Evolutionary conservation across 1,140 invertebrate species (phyloP).

Genomic region (Drosophila neocordata): DNA sequence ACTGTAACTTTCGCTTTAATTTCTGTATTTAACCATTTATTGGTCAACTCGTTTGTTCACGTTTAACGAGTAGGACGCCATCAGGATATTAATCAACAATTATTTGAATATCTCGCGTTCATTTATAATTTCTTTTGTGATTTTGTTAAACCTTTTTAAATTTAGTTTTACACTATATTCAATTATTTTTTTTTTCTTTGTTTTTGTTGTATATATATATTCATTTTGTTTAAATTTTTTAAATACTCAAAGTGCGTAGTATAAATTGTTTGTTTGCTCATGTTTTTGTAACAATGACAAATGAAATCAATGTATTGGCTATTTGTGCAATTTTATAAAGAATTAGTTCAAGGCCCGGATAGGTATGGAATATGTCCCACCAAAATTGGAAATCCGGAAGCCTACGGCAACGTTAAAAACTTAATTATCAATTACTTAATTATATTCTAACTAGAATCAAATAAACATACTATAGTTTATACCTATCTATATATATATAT

Average conservation of each 20-base stretch:
- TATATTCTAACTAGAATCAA: slow-evolving; percentile 61
- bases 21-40: not conserved
- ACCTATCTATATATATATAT: slow-evolving; percentile 14
- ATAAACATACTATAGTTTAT: slow-evolving; percentile 30
- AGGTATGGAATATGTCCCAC: not conserved
- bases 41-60: not conserved
- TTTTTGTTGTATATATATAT: slow-evolving; percentile 54
- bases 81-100: not conserved
- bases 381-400: slow-evolving; percentile 8
- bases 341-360: slow-evolving; percentile 42
- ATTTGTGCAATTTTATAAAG: slow-evolving; percentile 72
- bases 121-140: slow-evolving; percentile 59
- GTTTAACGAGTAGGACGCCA: not conserved
- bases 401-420: slow-evolving; percentile 62
- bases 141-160: slow-evolving; percentile 65
- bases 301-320: slow-evolving; percentile 70
- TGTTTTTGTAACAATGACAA: slow-evolving; percentile 39
- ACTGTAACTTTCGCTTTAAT: slow-evolving; percentile 9
- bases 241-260: slow-evolving; percentile 75
- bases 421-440: slow-evolving; percentile 72
- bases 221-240: slow-evolving; percentile 43
- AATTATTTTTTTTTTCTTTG: slow-evolving; percentile 22
- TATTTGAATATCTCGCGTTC: not conserved
- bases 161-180: slow-evolving; percentile 7
- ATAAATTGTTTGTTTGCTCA: slow-evolving; percentile 58